These are phyloP conservation scores for Ceraclea dissimilis DNA, from an alignment of 2,888 invertebrate genomes.

Conservation along the genomic window DNA sequence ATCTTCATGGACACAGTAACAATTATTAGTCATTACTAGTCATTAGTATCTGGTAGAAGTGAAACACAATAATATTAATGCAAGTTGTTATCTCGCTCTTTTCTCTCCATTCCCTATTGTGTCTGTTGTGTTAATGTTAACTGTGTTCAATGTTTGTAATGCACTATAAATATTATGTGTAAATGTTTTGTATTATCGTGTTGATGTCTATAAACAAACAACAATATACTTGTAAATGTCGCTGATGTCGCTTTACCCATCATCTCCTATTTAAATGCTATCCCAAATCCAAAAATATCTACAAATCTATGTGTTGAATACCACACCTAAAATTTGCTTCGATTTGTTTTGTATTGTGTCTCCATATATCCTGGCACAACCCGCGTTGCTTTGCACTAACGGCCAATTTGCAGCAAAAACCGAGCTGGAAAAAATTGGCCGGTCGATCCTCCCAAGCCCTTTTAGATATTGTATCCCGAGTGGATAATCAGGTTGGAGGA, in stretches of 20 bases:
- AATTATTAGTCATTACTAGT: no score
- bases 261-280: no score
- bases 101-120: slow-evolving; percentile 14
- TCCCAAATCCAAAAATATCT: no score
- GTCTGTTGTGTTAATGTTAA: slow-evolving; percentile 11
- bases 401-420: slow-evolving; percentile 36
- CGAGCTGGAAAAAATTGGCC: slow-evolving; percentile 60
- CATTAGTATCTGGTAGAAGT: no score
- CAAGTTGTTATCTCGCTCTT: not conserved
- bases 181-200: not conserved
- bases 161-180: slow-evolving; percentile 13
- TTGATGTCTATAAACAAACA: not conserved
- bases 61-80: not conserved
- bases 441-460: slow-evolving; percentile 55
- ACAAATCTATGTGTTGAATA: no score
- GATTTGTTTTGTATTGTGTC: slow-evolving; percentile 14
- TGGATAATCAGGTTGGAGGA: slow-evolving; percentile 48
- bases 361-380: slow-evolving; percentile 13
- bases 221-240: not conserved
- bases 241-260: not conserved
- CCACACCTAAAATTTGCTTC: no score
- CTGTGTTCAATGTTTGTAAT: slow-evolving; percentile 14
- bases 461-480: slow-evolving; percentile 59
- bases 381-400: slow-evolving; percentile 25
- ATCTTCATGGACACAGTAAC: no score